phyloP scores from a whole-genome alignment of 2,113 vertebrate genomes.

The Hippocampus comes region DNA sequence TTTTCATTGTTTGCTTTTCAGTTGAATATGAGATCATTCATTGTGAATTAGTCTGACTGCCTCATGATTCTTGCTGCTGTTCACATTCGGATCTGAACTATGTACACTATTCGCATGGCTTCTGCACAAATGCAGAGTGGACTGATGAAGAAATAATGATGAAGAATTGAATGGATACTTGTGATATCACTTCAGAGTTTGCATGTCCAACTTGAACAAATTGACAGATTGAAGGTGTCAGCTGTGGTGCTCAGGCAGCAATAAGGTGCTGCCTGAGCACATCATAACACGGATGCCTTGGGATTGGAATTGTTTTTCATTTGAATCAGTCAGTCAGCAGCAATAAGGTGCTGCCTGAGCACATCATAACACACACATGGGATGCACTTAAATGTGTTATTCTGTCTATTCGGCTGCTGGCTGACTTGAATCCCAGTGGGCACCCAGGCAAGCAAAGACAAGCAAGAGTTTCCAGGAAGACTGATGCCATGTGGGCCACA shows the following conservation, averaged over 20 bases:
- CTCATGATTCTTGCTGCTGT: not conserved
- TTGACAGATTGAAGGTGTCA: not conserved
- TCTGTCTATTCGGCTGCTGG: constrained; percentile 41
- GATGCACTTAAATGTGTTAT: constrained; percentile 48
- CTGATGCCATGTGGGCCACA: constrained; percentile 47
- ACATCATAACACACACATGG: constrained; percentile 27
- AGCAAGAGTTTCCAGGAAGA: constrained; percentile 61
- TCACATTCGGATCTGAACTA: not conserved
- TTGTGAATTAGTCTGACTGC: not conserved
- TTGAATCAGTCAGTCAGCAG: constrained; percentile 29
- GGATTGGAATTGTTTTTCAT: constrained; percentile 29
- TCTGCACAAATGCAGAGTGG: not conserved
- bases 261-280: no score
- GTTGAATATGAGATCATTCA: not conserved
- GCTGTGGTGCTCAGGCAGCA: no score
- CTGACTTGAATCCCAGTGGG: constrained; percentile 46
- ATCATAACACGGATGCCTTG: not conserved
- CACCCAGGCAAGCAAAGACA: constrained; percentile 64
- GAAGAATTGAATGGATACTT: not conserved
- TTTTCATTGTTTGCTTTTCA: not conserved
- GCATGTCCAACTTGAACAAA: not conserved
- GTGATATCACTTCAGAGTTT: not conserved
- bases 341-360: constrained; percentile 20
- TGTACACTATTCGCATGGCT: not conserved
- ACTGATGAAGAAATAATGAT: not conserved